A percentile compares a stretch with the other conserved stretches of the same genome.
phyloP scores from a whole-genome alignment of 2,113 vertebrate genomes.

The Sula dactylatra region DNA sequence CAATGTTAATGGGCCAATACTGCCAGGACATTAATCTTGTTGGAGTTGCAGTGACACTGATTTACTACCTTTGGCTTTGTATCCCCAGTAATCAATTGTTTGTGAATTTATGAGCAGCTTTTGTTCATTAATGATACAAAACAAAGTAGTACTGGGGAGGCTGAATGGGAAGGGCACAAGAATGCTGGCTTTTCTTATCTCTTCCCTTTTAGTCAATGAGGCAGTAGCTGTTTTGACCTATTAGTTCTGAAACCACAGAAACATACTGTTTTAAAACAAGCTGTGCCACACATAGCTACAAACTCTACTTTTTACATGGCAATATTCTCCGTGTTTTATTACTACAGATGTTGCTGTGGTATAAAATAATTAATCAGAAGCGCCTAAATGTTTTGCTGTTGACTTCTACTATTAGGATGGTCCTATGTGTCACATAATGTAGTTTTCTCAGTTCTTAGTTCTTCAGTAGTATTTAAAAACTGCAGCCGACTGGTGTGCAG shows the following conservation, averaged over 20 bases:
- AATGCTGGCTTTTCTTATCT: neutral
- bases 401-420: neutral
- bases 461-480: neutral
- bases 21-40: neutral
- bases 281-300: neutral
- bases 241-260: neutral
- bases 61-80: neutral
- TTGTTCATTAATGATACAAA: conserved; percentile 12
- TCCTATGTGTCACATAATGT: neutral
- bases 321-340: neutral
- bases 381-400: neutral
- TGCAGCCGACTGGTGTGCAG: neutral
- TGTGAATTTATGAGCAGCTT: conserved; percentile 20
- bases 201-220: neutral
- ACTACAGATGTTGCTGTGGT: neutral
- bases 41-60: neutral
- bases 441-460: neutral
- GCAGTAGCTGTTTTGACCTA: neutral
- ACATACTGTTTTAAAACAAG: neutral
- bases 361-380: neutral
- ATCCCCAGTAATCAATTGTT: neutral
- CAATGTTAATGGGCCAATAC: conserved; percentile 46
- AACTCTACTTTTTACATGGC: neutral
- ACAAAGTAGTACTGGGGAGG: neutral
- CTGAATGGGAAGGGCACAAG: neutral